Evolutionary conservation across 2,113 vertebrate species (phyloP), one percentile per base, ranked within the genome.

Genomic region (Megalops atlanticus): DNA sequence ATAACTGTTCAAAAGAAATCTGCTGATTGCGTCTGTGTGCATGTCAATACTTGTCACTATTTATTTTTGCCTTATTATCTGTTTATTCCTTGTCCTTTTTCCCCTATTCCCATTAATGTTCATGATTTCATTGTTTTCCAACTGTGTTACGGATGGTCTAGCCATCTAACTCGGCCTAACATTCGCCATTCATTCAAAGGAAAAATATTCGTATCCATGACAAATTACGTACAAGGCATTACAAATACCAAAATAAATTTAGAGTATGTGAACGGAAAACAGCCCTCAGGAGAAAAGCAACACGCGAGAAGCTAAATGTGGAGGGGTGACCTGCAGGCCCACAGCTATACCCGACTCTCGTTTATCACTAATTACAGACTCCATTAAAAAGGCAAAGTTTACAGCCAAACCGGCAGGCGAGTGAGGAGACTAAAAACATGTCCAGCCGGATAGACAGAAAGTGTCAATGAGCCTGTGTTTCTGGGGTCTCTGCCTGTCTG

Each of bases 401-500:
- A 94, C 92, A 94, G 93, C 94, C 89, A 89, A 93, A 92, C 87
- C 91, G 94, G 92, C 87, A 95, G 92, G 87, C 89, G 85, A 87
- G 88, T 96, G 91, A 97, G n/a, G n/a, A n/a, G n/a, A n/a, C n/a
- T n/a, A n/a, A n/a, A n/a, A 96, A 96, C 96, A 96, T 94, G 94
- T 91, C 92, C 92, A 84, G 87, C 89, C 92, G 94, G 95, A 97
- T 94, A 95, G 95, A 95, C 94, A 74, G 91, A 93, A 93, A 94
- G 95, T 96, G 96, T 96, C 94, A 82, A 95, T 95, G 94, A 96
- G 94, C 95, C 94, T 82, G 93, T 93, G 92, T 97, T 97, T 98
- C 95, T 97, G 96, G 96, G 96, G 93, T 93, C 91, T 92, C 90
- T 91, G 92, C 92, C 92, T 85, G 88, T 92, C 88, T 91, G 93